phyloP scores from a whole-genome alignment of 2,113 vertebrate genomes.

The Cricetomys ansorgei region DNA sequence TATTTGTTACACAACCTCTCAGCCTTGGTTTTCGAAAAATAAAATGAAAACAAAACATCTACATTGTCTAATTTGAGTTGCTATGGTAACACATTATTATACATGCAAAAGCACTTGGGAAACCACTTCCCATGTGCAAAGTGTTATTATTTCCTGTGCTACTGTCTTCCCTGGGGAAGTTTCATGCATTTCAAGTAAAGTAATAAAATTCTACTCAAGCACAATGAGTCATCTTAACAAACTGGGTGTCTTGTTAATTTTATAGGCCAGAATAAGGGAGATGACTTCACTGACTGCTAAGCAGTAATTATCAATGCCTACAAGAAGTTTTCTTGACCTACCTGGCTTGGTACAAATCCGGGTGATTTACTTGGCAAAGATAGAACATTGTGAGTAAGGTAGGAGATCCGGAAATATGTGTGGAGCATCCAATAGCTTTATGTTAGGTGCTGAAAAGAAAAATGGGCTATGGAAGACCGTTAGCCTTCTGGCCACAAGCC shows the following conservation, averaged over 20 bases:
- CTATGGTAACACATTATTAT: not conserved
- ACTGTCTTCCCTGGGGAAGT: slow-evolving; percentile 15
- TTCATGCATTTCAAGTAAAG: not conserved
- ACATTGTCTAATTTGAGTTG: slow-evolving; percentile 6
- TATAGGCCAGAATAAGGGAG: slow-evolving; percentile 10
- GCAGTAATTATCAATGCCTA: not conserved
- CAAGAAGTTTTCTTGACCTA: slow-evolving; percentile 2
- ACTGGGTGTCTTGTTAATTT: slow-evolving; percentile 49
- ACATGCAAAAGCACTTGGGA: not conserved
- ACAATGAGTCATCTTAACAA: slow-evolving; percentile 24
- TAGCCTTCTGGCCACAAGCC: not conserved
- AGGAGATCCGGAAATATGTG: not conserved
- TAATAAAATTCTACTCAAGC: slow-evolving; percentile 5
- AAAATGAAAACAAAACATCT: slow-evolving; percentile 3
- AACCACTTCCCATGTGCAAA: not conserved
- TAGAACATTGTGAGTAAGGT: slow-evolving; percentile 7
- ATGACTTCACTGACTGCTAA: slow-evolving; percentile 29
- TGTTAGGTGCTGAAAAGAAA: not conserved
- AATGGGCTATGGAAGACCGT: not conserved
- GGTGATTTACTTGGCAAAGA: slow-evolving; percentile 15
- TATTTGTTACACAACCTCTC: not conserved
- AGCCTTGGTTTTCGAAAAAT: slow-evolving; percentile 7
- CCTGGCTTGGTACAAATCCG: not conserved
- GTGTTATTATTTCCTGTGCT: slow-evolving; percentile 43
- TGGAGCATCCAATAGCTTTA: not conserved